Evolutionary conservation across 2,113 vertebrate species (phyloP), one percentile per base, ranked within the genome.

Genomic region (Columbina picui): DNA sequence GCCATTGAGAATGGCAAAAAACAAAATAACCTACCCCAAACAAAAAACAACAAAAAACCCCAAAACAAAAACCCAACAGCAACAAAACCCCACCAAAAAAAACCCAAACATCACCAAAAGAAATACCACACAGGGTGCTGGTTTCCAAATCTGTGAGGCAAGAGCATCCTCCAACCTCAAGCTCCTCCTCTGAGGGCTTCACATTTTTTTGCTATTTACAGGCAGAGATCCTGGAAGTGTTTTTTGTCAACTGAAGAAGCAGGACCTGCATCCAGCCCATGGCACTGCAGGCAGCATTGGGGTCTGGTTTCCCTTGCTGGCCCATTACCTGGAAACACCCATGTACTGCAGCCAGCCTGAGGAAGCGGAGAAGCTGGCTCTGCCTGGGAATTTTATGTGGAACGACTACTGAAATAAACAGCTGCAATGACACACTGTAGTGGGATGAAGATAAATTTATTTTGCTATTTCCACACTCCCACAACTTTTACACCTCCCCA

Each of bases 391-490:
- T 92, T 94, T 95, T 84, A 93, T 92, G 71, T 92, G 94, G 92
- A 95, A 81, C 78, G 81, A 16, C 90, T 65, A 94, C 81, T 78
- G 93, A 97, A 94, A 90, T 90, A 96, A 96, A 93, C 96, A 95
- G 96, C 96, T 96, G 93, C 95, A 93, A 32, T 96, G 96, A 95
- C 96, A 96, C 96, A 96, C 84, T 94, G 90, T 45, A 93, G 92
- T 95, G 86, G 95, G 95, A 95, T 84, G 95, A 93, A 90, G 95
- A 96, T 96, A 95, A 95, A 97, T 97, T 94, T 96, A 94, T 97
- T 96, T 97, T 93, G 84, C 92, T 90, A 82, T 94, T 96, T 97
- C 92, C 92, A 94, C 95, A 96, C 96, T 96, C 96, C 96, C 89
- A 97, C 96, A 93, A 70, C 50, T 95, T 96, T 96, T 96, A 93